These are phyloP conservation scores for Cinara cedri DNA, from an alignment of 2,888 invertebrate genomes.

Conservation along the genomic window DNA sequence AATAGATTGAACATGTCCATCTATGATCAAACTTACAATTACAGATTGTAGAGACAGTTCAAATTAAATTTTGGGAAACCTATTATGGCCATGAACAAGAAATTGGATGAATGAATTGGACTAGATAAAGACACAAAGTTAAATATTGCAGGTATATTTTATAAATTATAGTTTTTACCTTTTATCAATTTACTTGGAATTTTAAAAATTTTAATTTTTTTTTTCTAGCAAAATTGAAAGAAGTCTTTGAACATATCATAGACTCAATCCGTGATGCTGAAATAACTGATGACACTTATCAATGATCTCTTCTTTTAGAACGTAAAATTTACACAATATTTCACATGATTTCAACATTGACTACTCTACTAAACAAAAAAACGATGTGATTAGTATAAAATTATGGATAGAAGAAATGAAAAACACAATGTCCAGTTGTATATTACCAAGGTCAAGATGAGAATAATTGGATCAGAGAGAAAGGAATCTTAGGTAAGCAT, in stretches of 20 bases:
- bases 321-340: too few relatives aligned
- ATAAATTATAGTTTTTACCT: neutral
- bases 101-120: neutral
- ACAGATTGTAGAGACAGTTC: neutral
- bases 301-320: neutral
- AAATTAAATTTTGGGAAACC: neutral
- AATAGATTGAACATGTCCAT: constrained; percentile 14
- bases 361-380: neutral
- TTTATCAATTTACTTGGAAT: neutral
- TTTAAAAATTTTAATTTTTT: neutral
- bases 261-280: too few relatives aligned
- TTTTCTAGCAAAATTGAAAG: neutral
- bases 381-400: constrained; percentile 37
- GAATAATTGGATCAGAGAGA: constrained; percentile 47
- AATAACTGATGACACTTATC: neutral
- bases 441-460: constrained; percentile 52
- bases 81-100: neutral
- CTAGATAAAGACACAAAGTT: neutral
- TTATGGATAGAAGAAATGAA: constrained; percentile 12
- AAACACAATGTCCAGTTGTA: constrained; percentile 26
- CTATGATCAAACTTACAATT: constrained; percentile 22
- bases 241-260: neutral
- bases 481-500: constrained; percentile 19
- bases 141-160: neutral
- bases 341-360: constrained; percentile 32